Conservation (phyloP, 2,797 vertebrate species). For the Bufotes viridis region DNA sequence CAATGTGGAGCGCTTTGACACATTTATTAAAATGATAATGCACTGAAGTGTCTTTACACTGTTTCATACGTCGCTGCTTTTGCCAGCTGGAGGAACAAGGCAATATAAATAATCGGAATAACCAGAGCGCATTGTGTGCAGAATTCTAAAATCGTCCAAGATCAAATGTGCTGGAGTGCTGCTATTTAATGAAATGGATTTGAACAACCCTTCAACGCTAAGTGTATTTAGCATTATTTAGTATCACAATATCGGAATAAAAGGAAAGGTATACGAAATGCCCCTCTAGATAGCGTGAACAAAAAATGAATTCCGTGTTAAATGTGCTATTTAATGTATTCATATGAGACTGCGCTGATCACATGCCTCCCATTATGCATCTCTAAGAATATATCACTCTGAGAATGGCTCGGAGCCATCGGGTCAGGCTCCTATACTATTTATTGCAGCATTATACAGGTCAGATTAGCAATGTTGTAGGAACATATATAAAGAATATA, state of each 20-base stretch:
- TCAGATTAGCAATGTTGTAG: constrained; percentile 7
- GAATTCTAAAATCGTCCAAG: constrained; percentile 46
- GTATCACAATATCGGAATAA: constrained; percentile 27
- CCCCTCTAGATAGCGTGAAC: constrained; percentile 11
- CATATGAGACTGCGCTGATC: not conserved
- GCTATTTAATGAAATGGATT: constrained; percentile 56
- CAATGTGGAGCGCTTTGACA: constrained; percentile 50
- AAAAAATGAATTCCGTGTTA: constrained; percentile 22
- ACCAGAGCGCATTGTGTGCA: constrained; percentile 29
- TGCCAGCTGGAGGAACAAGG: constrained; percentile 49
- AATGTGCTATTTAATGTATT: constrained; percentile 38
- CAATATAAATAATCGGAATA: constrained; percentile 54
- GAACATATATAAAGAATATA: constrained; percentile 30
- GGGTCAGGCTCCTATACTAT: constrained; percentile 6
- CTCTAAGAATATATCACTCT: not conserved
- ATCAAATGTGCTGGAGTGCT: constrained; percentile 45
- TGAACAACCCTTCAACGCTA: constrained; percentile 27
- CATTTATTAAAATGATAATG: constrained; percentile 60
- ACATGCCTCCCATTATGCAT: constrained; percentile 49
- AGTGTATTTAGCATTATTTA: constrained; percentile 49
- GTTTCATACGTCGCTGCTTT: constrained; percentile 35
- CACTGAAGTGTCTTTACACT: constrained; percentile 52
- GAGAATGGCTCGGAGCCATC: constrained; percentile 27
- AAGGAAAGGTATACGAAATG: constrained; percentile 41
- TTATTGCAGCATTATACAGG: constrained; percentile 14